Base-by-base conservation (phyloP, 1,140 invertebrate genomes). In the Solenopsis invicta region DNA sequence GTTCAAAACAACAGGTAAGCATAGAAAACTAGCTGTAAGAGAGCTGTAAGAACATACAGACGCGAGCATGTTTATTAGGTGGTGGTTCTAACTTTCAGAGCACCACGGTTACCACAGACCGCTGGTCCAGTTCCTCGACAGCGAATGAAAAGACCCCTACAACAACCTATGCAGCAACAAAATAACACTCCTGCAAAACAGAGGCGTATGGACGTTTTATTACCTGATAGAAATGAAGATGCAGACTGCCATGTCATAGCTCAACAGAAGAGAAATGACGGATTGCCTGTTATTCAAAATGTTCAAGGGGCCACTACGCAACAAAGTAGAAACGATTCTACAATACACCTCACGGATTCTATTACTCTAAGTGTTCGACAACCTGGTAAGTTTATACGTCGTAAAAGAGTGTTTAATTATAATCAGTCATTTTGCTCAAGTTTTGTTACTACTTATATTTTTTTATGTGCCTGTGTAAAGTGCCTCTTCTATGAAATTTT, bases 231-330 rank as follows among this genome's bases (percentile, higher is more conserved):
- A 86, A 96, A 96, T 85, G 96, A 96, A 86, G 96, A 96, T 87
- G 96, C 96, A 10, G 96, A 96, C 82, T 96, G 96, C 93, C 96
- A 96, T 87, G 96, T 97, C 16, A 97, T 97, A 92, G 96, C 97
- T 4, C 96, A 97, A 94, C 97, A 97, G 89, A 97, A 97, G 76
- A 96, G 97, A 89, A 96, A 97, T 61, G 97, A 97, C 9, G 97
- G 97, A 1, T 87, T 97, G 52, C 97, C 97, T 1, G 96, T 97
- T 89, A 98, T 98, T 81, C 96, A 97, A 72, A 97, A 97, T 92
- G 96, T 98, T 72, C 97, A 97, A 93, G 97, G 96, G 61, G 94
- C 95, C 93, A 95, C 87, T 92, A 94, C 91, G 90, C 95, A 93
- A 92, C 96, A 94, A 77, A 96, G 48, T 93, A 95, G 95, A 87